These are phyloP conservation scores for Charanyca ferruginea DNA, from an alignment of 2,888 invertebrate genomes.

Conservation along the genomic window DNA sequence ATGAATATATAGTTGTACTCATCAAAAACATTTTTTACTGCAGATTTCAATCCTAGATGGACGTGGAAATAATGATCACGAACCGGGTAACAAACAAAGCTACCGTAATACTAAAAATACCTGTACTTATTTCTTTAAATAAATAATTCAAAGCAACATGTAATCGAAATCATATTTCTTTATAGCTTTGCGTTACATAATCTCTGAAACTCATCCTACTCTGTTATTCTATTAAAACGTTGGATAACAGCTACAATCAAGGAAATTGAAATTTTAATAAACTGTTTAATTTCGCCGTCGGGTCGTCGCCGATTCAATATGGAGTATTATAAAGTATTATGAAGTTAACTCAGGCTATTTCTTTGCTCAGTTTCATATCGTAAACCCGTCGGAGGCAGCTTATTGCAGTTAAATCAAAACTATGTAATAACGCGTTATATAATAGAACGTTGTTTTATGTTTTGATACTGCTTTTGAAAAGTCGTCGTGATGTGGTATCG, in stretches of 20 bases:
- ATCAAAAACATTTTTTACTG: neutral
- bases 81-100: neutral
- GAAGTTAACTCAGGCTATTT: slow-evolving; percentile 66
- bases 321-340: slow-evolving; percentile 63
- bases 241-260: slow-evolving; percentile 66
- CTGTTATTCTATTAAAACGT: slow-evolving; percentile 67
- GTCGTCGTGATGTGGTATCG: slow-evolving; percentile 28
- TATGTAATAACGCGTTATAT: slow-evolving; percentile 68
- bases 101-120: neutral
- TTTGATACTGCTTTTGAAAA: slow-evolving; percentile 22
- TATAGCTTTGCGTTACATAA: slow-evolving; percentile 57
- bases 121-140: slow-evolving; percentile 2
- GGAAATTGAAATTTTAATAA: slow-evolving; percentile 75
- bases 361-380: slow-evolving; percentile 73
- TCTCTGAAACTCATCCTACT: slow-evolving; percentile 60
- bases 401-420: slow-evolving; percentile 76
- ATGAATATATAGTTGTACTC: too few species aligned
- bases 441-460: slow-evolving; percentile 32
- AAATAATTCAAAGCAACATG: slow-evolving; percentile 37
- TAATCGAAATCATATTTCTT: slow-evolving; percentile 62
- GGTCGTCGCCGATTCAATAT: slow-evolving; percentile 63
- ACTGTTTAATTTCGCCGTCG: slow-evolving; percentile 66
- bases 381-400: slow-evolving; percentile 78
- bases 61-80: too few species aligned
- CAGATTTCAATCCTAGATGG: neutral